Evolutionary conservation across 1,140 invertebrate species (phyloP).

Genomic region (Chymomyza costata): DNA sequence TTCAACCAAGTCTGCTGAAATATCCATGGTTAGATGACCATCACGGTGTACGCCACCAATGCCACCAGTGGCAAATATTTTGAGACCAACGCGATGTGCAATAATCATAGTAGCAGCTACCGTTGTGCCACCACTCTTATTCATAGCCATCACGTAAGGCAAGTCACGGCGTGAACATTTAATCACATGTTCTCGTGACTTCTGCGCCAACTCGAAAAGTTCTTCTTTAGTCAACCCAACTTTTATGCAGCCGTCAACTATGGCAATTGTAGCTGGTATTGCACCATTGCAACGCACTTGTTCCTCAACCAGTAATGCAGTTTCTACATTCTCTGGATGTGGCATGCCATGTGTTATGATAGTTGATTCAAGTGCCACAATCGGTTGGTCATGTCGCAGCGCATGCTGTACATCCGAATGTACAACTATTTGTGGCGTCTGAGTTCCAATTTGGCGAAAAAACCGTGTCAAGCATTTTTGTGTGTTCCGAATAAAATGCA

Average conservation of each 20-base stretch:
- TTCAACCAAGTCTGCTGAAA: constrained; percentile 96
- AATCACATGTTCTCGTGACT: constrained; percentile 67
- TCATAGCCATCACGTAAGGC: constrained; percentile 83
- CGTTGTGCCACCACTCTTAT: constrained; percentile 93
- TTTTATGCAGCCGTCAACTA: constrained; percentile 89
- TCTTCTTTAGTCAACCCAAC: constrained; percentile 85
- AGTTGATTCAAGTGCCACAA: constrained; percentile 97
- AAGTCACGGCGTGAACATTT: constrained; percentile 94
- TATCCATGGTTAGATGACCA: constrained; percentile 89
- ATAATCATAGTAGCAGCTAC: constrained; percentile 95
- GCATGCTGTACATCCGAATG: constrained; percentile 57
- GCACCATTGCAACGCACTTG: constrained; percentile 86
- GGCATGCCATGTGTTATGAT: constrained; percentile 99
- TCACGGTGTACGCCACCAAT: constrained; percentile 96
- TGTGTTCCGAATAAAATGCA: too few species aligned
- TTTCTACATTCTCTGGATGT: constrained; percentile 92
- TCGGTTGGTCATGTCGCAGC: constrained; percentile 37
- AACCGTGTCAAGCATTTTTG: background rate
- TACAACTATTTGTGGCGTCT: constrained; percentile 32
- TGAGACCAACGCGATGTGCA: constrained; percentile 87
- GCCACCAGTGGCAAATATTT: constrained; percentile 95
- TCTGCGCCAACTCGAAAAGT: constrained; percentile 80
- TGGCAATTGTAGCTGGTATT: constrained; percentile 95
- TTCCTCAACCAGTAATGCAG: constrained; percentile 88
- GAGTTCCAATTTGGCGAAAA: constrained; percentile 3